Conservation (phyloP, 2,888 invertebrate species). For the Mechanitis messenoides region DNA sequence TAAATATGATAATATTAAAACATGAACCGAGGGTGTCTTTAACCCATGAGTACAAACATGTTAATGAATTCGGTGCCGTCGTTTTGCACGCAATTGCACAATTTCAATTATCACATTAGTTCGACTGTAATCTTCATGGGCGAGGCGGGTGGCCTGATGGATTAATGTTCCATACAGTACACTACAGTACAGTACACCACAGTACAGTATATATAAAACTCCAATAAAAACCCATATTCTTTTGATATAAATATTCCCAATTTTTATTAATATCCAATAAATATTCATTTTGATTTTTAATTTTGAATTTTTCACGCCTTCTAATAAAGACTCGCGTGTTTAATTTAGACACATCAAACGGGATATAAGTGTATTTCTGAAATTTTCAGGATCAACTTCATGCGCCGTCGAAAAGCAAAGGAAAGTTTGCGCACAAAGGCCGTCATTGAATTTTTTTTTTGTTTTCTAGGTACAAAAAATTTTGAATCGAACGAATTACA, state of each 20-base stretch:
- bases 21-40: slow-evolving; percentile 55
- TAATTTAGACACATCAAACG: slow-evolving; percentile 63
- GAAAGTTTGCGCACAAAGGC: slow-evolving; percentile 65
- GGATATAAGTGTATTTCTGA: slow-evolving; percentile 60
- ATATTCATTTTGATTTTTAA: slow-evolving; percentile 44
- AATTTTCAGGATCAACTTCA: slow-evolving; percentile 65
- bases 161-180: slow-evolving; percentile 22
- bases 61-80: slow-evolving; percentile 70
- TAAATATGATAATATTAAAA: slow-evolving; percentile 43
- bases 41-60: slow-evolving; percentile 49
- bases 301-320: slow-evolving; percentile 40
- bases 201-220: too few species aligned
- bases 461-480: slow-evolving; percentile 60
- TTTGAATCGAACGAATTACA: slow-evolving; percentile 63
- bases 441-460: slow-evolving; percentile 51
- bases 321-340: slow-evolving; percentile 29
- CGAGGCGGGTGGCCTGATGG: slow-evolving; percentile 32
- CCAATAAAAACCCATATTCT: too few species aligned
- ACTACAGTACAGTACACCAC: too few species aligned
- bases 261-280: slow-evolving; percentile 32
- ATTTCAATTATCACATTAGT: slow-evolving; percentile 77
- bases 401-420: slow-evolving; percentile 62
- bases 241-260: too few species aligned
- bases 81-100: slow-evolving; percentile 77
- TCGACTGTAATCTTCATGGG: slow-evolving; percentile 44